Evolutionary conservation across 2,888 invertebrate genomes (phyloP), one percentile per base, ranked within the genome.

Genomic region (Microdon myrmicae): DNA sequence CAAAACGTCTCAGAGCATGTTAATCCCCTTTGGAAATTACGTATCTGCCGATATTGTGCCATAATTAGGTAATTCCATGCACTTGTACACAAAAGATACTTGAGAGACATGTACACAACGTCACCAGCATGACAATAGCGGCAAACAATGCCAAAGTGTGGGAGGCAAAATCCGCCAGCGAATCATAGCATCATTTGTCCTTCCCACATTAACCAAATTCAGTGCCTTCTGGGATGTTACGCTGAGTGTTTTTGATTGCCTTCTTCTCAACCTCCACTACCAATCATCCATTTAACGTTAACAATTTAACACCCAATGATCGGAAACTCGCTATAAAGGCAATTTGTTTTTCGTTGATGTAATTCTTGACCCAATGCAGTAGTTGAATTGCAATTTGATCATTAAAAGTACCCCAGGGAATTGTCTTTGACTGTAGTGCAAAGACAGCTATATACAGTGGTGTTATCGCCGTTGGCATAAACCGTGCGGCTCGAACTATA

Each of bases 251-350:
- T n/a, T n/a, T n/a, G n/a, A n/a, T n/a, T n/a, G n/a, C n/a, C n/a
- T n/a, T n/a, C n/a, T n/a, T n/a, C n/a, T 7, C 9, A 22, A 19
- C 19, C 17, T 17, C 17, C 14, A 29, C 12, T 29, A 20, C 12
- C 20, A 26, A 48, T 38, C 37, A 12, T 34, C 25, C 17, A 41
- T 35, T 43, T 35, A 37, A 19, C 41, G 39, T 22, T 28, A 34
- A 8, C 35, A 43, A 49, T 61, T 61, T 55, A 48, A 61, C 60
- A 61, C 60, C 60, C 55, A 55, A 54, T 49, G 43, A 49, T 55
- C 48, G 12, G 32, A 6, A 26, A 26, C 22, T 60, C 31, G 34
- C 29, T 38, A 8, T 26, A 25, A 28, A 10, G 13, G 6, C 25
- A 12, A 38, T 44, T 45, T 22, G n/a, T n/a, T n/a, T n/a, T n/a